Conservation (phyloP, 2,113 vertebrate species). For the Gallinago paraguaiae region DNA sequence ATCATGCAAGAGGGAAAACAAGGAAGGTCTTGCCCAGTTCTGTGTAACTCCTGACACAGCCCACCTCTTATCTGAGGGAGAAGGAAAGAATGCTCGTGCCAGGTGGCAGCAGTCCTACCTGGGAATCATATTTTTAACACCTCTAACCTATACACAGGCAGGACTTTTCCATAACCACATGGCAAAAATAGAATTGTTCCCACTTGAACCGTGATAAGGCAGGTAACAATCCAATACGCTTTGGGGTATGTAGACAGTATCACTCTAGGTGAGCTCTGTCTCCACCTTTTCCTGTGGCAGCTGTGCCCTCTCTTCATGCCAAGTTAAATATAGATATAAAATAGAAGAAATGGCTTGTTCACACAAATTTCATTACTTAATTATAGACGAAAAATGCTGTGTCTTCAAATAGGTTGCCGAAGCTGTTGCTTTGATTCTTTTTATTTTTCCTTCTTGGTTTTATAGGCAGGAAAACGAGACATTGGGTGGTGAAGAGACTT, state of each 20-base stretch:
- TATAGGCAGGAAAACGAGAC: neutral
- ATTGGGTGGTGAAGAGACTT: neutral
- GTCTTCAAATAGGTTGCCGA: neutral
- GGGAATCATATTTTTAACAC: neutral
- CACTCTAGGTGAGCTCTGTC: neutral
- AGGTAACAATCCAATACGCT: neutral
- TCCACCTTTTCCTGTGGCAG: neutral
- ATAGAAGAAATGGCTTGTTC: neutral
- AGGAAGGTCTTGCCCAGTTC: neutral
- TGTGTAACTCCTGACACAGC: neutral
- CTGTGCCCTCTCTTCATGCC: neutral
- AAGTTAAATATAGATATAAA: neutral
- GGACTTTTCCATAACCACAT: neutral
- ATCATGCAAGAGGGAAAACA: neutral
- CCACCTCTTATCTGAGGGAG: neutral
- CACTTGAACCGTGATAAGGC: neutral
- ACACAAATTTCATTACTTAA: neutral
- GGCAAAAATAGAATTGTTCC: neutral
- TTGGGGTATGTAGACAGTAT: neutral
- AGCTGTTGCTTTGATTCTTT: neutral
- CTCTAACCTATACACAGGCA: neutral
- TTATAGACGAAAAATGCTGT: neutral
- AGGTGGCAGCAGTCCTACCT: neutral
- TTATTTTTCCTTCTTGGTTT: neutral
- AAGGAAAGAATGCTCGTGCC: neutral